A percentile compares a stretch with the other conserved stretches of the same genome.
Conservation (phyloP, 2,888 invertebrate genomes). For the Drosophila nigricruria region DNA sequence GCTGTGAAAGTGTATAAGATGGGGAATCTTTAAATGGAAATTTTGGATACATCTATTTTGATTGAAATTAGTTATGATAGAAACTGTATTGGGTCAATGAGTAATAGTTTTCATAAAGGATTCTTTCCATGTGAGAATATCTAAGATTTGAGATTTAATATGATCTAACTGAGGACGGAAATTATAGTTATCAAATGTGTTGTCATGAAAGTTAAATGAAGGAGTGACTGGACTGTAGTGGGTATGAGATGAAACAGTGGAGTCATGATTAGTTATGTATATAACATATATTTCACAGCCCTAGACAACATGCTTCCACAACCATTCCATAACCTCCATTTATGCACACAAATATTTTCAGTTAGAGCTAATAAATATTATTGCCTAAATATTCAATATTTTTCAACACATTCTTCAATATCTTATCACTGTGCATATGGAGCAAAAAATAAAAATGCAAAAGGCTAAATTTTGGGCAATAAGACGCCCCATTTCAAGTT, state of each 20-base stretch:
- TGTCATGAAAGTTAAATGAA: too few relatives aligned
- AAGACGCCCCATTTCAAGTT: slow-evolving; percentile 72
- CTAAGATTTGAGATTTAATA: background rate
- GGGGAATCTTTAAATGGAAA: too few relatives aligned
- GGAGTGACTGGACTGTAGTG: background rate
- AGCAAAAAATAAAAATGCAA: slow-evolving; percentile 40
- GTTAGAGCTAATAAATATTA: background rate
- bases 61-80: too few relatives aligned
- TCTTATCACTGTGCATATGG: slow-evolving; percentile 55
- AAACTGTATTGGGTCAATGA: too few relatives aligned
- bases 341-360: too few relatives aligned
- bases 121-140: background rate
- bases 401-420: background rate
- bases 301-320: too few relatives aligned
- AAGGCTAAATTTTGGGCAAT: slow-evolving; percentile 76
- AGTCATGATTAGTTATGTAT: too few relatives aligned
- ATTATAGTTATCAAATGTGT: background rate
- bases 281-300: too few relatives aligned
- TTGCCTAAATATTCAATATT: background rate
- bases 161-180: background rate
- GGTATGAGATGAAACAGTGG: background rate
- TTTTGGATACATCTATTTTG: too few relatives aligned
- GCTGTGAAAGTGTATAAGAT: too few relatives aligned
- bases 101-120: too few relatives aligned
- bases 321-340: too few relatives aligned